phyloP scores from a whole-genome alignment of 2,797 vertebrate species.

The Chaetodon trifasciatus region DNA sequence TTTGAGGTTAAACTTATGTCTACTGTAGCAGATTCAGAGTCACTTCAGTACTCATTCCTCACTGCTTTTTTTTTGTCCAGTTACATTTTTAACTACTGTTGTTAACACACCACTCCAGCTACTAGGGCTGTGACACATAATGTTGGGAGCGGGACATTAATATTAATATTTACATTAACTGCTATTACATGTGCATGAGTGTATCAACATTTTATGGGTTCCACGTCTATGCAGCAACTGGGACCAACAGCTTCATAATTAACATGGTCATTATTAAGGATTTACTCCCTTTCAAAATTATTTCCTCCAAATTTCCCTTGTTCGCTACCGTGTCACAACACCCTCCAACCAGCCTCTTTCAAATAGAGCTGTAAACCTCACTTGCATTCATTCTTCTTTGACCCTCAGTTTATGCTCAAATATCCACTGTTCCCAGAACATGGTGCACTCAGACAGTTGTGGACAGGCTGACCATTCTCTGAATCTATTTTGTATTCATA shows the following conservation, averaged over 20 bases:
- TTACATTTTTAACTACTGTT: constrained; percentile 36
- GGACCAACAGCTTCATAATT: constrained; percentile 49
- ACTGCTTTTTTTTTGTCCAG: constrained; percentile 4
- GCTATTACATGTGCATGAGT: constrained; percentile 57
- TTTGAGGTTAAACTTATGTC: constrained; percentile 9
- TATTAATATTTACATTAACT: constrained; percentile 68
- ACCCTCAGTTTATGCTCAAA: background rate
- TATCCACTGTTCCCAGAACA: background rate
- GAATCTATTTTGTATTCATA: constrained; percentile 10
- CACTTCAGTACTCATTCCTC: constrained; percentile 4
- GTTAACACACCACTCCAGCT: constrained; percentile 21
- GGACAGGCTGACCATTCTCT: background rate
- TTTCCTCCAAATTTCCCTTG: background rate
- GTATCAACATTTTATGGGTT: constrained; percentile 61
- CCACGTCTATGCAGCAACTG: constrained; percentile 33
- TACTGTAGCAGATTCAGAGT: background rate
- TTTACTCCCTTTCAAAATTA: constrained; percentile 15
- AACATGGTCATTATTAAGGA: constrained; percentile 49
- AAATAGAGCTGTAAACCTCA: too few species aligned
- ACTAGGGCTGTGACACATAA: constrained; percentile 18
- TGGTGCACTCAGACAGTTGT: background rate
- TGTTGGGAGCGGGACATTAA: constrained; percentile 52
- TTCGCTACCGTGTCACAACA: background rate
- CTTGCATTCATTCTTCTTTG: background rate
- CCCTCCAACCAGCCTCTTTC: background rate